These are phyloP conservation scores for Ptiloglossa arizonensis DNA, from an alignment of 1,140 invertebrate genomes.

Conservation along the genomic window DNA sequence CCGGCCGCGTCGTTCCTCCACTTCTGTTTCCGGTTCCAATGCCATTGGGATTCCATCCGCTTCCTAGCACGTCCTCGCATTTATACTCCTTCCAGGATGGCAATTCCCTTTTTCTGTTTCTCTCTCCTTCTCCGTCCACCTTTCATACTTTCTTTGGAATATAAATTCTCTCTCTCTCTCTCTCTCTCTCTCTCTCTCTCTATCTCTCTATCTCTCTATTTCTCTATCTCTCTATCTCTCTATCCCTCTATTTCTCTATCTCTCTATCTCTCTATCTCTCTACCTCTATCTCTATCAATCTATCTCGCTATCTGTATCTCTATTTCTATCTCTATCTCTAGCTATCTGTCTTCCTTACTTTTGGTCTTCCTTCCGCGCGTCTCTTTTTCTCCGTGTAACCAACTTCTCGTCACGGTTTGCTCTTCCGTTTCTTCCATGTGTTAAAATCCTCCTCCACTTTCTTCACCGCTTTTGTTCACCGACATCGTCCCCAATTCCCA, in stretches of 20 bases:
- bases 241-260: neutral
- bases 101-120: slow-evolving; percentile 38
- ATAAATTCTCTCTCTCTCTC: slow-evolving; percentile 22
- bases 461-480: neutral
- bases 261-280: neutral
- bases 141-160: slow-evolving; percentile 38
- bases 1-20: slow-evolving; percentile 11
- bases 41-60: slow-evolving; percentile 56
- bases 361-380: too few species aligned
- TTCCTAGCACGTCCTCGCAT: slow-evolving; percentile 53
- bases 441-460: slow-evolving; percentile 10
- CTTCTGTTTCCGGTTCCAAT: slow-evolving; percentile 48
- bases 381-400: neutral
- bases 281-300: neutral
- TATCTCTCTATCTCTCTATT: slow-evolving; percentile 25
- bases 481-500: slow-evolving; percentile 12
- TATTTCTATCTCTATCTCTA: too few species aligned
- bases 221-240: slow-evolving; percentile 4
- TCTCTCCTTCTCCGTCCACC: neutral
- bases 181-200: slow-evolving; percentile 29
- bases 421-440: neutral
- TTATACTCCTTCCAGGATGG: slow-evolving; percentile 40
- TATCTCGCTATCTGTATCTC: too few species aligned
- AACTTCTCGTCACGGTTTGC: too few species aligned
- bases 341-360: too few species aligned